A percentile compares a stretch with the other conserved stretches of the same genome.
Evolutionary conservation across 2,113 vertebrate genomes (phyloP).

Genomic region (Aythya baeri): DNA sequence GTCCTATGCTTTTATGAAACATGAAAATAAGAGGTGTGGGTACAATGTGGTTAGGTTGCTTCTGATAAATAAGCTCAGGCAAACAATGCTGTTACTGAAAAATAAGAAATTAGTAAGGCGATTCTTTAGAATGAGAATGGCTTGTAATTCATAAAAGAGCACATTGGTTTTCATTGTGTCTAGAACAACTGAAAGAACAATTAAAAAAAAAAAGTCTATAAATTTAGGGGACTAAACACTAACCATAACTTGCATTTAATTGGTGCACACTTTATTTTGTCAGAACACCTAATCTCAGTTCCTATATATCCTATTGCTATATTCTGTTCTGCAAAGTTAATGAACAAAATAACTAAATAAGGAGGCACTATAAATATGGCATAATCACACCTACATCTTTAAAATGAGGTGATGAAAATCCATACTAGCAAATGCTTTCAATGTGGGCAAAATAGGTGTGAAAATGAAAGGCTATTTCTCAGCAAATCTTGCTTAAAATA

Average conservation of each 20-base stretch:
- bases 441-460: background rate
- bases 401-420: background rate
- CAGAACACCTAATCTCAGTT: background rate
- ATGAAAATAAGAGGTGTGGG: background rate
- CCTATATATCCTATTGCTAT: background rate
- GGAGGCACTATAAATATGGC: background rate
- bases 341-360: background rate
- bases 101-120: background rate
- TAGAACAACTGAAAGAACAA: background rate
- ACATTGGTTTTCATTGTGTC: background rate
- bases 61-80: background rate
- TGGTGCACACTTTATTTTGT: background rate
- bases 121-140: background rate
- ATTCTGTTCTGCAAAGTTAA: background rate
- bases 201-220: background rate
- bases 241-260: background rate
- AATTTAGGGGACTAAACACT: background rate
- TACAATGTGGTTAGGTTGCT: background rate
- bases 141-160: background rate
- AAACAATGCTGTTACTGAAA: background rate
- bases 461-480: background rate
- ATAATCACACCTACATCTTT: background rate
- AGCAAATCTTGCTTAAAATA: background rate
- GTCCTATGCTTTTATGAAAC: background rate
- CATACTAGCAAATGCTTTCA: background rate